Percentiles rank a stretch among this genome's conserved stretches.
Evolutionary conservation across 2,797 vertebrate species (phyloP).

Genomic region (Pachyuromys duprasi): DNA sequence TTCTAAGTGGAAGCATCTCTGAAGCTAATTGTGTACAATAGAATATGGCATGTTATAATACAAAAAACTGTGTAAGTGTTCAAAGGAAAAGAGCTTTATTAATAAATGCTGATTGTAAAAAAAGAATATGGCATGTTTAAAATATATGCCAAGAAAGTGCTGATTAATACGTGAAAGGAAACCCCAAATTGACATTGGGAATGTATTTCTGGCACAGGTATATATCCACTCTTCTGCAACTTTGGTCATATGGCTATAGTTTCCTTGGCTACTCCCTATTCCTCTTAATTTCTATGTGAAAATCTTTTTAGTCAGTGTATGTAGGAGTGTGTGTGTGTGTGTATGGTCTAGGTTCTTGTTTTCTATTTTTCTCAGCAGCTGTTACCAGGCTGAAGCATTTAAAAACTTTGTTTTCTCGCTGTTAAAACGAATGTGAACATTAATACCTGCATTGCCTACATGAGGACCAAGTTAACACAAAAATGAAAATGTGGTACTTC

Average conservation of each 20-base stretch:
- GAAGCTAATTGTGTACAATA: neutral
- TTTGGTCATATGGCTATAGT: conserved; percentile 4
- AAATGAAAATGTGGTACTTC: conserved; percentile 60
- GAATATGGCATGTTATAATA: neutral
- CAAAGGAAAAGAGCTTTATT: too few species aligned
- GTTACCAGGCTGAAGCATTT: conserved; percentile 42
- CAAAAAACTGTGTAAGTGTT: too few species aligned
- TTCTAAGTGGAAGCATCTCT: conserved; percentile 29
- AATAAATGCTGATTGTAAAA: too few species aligned
- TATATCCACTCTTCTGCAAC: neutral
- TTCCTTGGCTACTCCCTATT: neutral
- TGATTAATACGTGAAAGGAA: conserved; percentile 17
- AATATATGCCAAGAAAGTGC: conserved; percentile 37
- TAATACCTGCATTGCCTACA: neutral
- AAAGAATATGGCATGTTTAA: neutral
- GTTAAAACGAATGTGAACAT: conserved; percentile 25
- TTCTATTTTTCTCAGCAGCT: conserved; percentile 53
- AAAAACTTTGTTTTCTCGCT: conserved; percentile 31
- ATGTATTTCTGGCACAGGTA: neutral
- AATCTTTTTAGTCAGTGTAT: neutral
- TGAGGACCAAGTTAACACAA: neutral
- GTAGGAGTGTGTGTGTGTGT: neutral
- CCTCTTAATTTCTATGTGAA: neutral
- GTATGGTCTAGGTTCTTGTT: neutral
- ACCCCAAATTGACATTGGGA: conserved; percentile 6